Evolutionary conservation across 2,888 invertebrate genomes (phyloP).

Genomic region (Abrostola triplasia): DNA sequence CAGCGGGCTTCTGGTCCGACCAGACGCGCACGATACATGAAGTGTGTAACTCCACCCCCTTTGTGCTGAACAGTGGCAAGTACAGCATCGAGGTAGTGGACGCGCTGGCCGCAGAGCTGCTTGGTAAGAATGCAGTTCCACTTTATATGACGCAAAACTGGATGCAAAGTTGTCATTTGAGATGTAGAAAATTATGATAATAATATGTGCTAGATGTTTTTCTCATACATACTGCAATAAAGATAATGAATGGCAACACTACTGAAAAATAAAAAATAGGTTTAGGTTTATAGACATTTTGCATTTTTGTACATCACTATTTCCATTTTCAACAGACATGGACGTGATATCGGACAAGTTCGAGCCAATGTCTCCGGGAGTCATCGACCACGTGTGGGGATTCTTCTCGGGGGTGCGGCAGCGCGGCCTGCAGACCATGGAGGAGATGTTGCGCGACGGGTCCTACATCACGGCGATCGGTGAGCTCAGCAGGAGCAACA

Average conservation of each 20-base stretch:
- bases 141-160: too few relatives aligned
- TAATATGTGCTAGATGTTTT: too few relatives aligned
- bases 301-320: too few relatives aligned
- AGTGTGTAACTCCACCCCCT: slow-evolving; percentile 94
- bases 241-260: too few relatives aligned
- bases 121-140: slow-evolving; percentile 76
- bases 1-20: slow-evolving; percentile 96
- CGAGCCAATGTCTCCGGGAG: slow-evolving; percentile 92
- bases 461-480: slow-evolving; percentile 94
- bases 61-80: slow-evolving; percentile 90
- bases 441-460: slow-evolving; percentile 95
- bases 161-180: too few relatives aligned
- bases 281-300: too few relatives aligned
- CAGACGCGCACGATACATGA: slow-evolving; percentile 93
- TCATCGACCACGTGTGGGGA: slow-evolving; percentile 94
- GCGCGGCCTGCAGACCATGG: slow-evolving; percentile 95
- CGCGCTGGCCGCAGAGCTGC: slow-evolving; percentile 91
- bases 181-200: too few relatives aligned
- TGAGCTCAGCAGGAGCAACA: slow-evolving; percentile 90
- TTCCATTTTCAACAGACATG: slow-evolving; percentile 85
- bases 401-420: slow-evolving; percentile 95
- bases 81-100: slow-evolving; percentile 92
- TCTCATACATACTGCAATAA: too few relatives aligned
- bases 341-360: slow-evolving; percentile 95
- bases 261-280: too few relatives aligned